Percentiles rank a stretch among this genome's conserved stretches.
Evolutionary conservation across 2,888 invertebrate genomes (phyloP).

Genomic region (Dorcus hopei): DNA sequence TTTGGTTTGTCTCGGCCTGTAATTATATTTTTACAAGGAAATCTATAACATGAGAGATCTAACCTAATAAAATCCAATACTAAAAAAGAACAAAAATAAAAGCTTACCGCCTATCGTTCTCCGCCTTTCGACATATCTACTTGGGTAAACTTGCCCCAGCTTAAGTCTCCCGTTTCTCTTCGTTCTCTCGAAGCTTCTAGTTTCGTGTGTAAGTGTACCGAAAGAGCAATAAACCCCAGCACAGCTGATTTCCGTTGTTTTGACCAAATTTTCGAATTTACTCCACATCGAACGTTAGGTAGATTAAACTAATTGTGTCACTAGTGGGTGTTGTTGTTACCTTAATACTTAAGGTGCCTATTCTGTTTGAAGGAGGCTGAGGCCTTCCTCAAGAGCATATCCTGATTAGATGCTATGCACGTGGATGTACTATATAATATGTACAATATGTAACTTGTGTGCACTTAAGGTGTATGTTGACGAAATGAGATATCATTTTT

Average conservation of each 20-base stretch:
- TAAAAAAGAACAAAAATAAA: too few species aligned
- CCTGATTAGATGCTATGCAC: too few species aligned
- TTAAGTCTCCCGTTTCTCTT: neutral
- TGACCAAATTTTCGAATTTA: constrained; percentile 15
- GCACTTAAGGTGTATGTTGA: too few species aligned
- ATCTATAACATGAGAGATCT: constrained; percentile 8
- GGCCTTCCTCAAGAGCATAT: too few species aligned
- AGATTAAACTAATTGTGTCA: neutral
- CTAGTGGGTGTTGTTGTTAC: too few species aligned
- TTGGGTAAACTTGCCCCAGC: neutral
- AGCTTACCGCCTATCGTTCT: neutral
- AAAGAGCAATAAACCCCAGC: constrained; percentile 10
- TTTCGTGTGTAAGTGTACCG: constrained; percentile 1
- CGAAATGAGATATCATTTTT: too few species aligned
- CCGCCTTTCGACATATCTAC: neutral
- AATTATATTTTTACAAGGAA: too few species aligned
- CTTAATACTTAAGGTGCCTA: too few species aligned
- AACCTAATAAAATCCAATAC: constrained; percentile 22
- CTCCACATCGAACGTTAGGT: constrained; percentile 11
- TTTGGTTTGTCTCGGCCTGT: too few species aligned
- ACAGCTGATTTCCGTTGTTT: constrained; percentile 1
- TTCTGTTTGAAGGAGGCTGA: too few species aligned
- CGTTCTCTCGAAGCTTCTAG: neutral
- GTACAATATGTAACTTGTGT: too few species aligned
- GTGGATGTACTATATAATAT: too few species aligned